Evolutionary conservation across 2,888 invertebrate genomes (phyloP).

Genomic region (Heliconius cydno): DNA sequence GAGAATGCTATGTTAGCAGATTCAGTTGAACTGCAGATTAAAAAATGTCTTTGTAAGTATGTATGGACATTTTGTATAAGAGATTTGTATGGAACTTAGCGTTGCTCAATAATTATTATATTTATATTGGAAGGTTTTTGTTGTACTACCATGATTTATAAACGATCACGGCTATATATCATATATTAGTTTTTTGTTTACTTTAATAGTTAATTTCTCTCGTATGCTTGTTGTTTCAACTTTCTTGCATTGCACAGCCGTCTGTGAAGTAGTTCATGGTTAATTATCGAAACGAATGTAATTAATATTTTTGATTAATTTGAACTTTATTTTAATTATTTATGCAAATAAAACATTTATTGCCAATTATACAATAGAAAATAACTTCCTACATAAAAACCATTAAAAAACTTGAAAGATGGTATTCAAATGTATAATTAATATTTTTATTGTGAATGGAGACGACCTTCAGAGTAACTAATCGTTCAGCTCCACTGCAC

Average conservation of each 20-base stretch:
- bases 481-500: conserved; percentile 54
- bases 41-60: neutral
- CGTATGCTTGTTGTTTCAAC: no score
- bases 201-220: no score
- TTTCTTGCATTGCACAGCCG: no score
- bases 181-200: no score
- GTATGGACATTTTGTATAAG: neutral
- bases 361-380: neutral
- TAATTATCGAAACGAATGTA: no score
- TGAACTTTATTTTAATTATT: no score
- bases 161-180: no score
- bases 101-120: neutral
- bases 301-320: no score
- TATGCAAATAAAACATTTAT: no score
- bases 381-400: conserved; percentile 5
- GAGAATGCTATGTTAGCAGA: conserved; percentile 13
- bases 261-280: no score
- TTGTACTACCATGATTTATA: no score
- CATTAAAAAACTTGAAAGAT: neutral
- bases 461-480: conserved; percentile 54
- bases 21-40: neutral
- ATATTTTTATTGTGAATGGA: conserved; percentile 33
- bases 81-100: neutral
- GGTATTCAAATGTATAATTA: conserved; percentile 9
- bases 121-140: no score